Conservation (phyloP, 2,888 invertebrate genomes). For the Pheosia tremula region DNA sequence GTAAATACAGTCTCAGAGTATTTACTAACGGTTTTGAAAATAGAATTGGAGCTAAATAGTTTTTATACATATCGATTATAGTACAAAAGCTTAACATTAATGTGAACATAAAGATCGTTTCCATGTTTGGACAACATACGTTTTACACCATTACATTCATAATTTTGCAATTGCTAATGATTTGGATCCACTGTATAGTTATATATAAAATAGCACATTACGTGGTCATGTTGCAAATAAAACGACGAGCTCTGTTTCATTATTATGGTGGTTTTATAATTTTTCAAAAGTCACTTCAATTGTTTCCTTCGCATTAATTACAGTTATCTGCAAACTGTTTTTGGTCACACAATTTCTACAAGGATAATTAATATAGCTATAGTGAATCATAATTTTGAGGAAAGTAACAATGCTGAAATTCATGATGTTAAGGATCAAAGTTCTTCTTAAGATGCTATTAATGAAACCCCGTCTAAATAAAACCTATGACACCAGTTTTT, state of each 20-base stretch:
- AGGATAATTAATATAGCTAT: background rate
- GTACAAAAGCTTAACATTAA: too few species aligned
- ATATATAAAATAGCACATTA: background rate
- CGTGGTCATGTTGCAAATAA: conserved; percentile 1
- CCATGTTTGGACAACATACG: too few species aligned
- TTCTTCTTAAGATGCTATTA: too few species aligned
- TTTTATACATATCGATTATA: too few species aligned
- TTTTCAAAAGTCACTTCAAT: conserved; percentile 11
- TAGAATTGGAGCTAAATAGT: too few species aligned
- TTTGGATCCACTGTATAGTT: background rate
- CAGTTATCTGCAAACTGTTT: background rate
- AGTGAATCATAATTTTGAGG: background rate
- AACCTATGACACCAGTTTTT: too few species aligned
- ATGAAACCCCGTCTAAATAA: too few species aligned
- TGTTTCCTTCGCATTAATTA: conserved; percentile 1
- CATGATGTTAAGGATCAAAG: too few species aligned
- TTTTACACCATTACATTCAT: too few species aligned
- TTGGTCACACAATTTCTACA: background rate
- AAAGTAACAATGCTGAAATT: too few species aligned
- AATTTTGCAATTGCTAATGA: background rate
- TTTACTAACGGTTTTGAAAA: background rate
- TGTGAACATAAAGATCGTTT: too few species aligned
- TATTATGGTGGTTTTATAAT: conserved; percentile 12
- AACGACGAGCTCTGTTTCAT: conserved; percentile 6
- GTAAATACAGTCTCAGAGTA: background rate